phyloP scores from a whole-genome alignment of 30 jellyfish, hydroid and myxozoan genomes.

The Pelagia noctiluca region DNA sequence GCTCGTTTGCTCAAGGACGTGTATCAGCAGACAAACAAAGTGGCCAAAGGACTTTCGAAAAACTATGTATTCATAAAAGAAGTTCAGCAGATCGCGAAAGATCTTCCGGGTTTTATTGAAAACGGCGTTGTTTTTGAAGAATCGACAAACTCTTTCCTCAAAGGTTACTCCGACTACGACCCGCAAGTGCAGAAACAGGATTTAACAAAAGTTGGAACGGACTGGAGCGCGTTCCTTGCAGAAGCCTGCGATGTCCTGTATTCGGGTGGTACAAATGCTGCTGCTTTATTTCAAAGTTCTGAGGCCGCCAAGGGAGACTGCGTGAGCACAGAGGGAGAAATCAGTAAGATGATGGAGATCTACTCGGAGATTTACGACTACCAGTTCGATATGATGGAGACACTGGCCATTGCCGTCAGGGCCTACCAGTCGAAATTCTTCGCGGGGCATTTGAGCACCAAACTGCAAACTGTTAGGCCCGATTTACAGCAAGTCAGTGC shows the following conservation, averaged over 20 bases:
- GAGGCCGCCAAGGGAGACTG: slow-evolving; percentile 42
- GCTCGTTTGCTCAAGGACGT: neutral
- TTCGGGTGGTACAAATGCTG: slow-evolving; percentile 50
- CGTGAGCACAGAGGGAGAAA: slow-evolving; percentile 35
- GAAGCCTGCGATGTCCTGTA: slow-evolving; percentile 63
- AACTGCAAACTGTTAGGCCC: slow-evolving; percentile 10
- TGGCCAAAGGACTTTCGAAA: slow-evolving; percentile 16
- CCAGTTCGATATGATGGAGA: slow-evolving; percentile 75
- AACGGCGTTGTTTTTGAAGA: neutral
- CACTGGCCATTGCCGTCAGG: slow-evolving; percentile 62
- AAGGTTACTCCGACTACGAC: slow-evolving; percentile 36
- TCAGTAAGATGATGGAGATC: slow-evolving; percentile 28
- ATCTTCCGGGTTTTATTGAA: slow-evolving; percentile 1
- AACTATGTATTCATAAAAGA: slow-evolving; percentile 16
- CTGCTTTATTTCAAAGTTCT: slow-evolving; percentile 27
- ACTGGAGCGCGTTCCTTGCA: slow-evolving; percentile 48
- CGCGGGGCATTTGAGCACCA: slow-evolving; percentile 11
- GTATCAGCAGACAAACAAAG: slow-evolving; percentile 10
- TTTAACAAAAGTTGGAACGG: slow-evolving; percentile 19
- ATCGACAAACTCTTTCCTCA: neutral
- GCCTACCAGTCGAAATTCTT: slow-evolving; percentile 27
- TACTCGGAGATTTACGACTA: slow-evolving; percentile 46
- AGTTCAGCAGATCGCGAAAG: neutral
- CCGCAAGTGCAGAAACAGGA: slow-evolving; percentile 69
- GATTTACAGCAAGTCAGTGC: slow-evolving; percentile 10